Percentiles rank a stretch among this genome's conserved stretches.
These are phyloP conservation scores for Promerops cafer DNA, from an alignment of 2,113 vertebrate species.

Conservation along the genomic window DNA sequence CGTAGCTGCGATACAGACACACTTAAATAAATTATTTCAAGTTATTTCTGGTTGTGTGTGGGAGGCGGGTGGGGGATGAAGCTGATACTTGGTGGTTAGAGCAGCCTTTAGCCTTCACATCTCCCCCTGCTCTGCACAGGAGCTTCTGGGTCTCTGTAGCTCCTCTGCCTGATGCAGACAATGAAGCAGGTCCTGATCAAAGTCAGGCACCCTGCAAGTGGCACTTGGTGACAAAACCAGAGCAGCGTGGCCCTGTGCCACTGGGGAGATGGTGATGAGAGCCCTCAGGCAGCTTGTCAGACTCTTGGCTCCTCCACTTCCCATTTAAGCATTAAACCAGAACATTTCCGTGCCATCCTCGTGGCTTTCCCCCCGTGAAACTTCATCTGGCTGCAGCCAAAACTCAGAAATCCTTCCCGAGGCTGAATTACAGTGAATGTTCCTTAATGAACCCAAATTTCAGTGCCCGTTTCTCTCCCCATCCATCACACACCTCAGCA, in stretches of 20 bases:
- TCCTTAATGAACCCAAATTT: not conserved
- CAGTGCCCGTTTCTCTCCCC: not conserved
- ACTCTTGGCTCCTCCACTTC: not conserved
- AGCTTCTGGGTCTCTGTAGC: too few species aligned
- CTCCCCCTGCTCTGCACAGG: not conserved
- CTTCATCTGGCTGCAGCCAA: not conserved
- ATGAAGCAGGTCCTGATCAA: not conserved
- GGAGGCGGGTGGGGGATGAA: slow-evolving; percentile 54
- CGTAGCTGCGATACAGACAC: slow-evolving; percentile 24
- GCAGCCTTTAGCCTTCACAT: slow-evolving; percentile 36
- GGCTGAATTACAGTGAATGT: not conserved
- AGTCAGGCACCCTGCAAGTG: not conserved
- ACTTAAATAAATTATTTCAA: slow-evolving; percentile 57
- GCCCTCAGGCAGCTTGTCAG: not conserved
- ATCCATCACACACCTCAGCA: not conserved
- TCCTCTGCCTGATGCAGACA: not conserved
- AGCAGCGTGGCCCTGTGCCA: not conserved
- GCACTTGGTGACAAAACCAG: not conserved
- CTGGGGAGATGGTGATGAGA: rapidly evolving
- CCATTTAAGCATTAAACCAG: not conserved
- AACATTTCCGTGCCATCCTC: not conserved
- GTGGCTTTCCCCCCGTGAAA: not conserved
- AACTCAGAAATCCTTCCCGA: not conserved
- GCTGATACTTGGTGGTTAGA: slow-evolving; percentile 50
- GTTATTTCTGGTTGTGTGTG: slow-evolving; percentile 69